Base-by-base conservation (phyloP, 1,140 invertebrate species). In the Orius insidiosus region DNA sequence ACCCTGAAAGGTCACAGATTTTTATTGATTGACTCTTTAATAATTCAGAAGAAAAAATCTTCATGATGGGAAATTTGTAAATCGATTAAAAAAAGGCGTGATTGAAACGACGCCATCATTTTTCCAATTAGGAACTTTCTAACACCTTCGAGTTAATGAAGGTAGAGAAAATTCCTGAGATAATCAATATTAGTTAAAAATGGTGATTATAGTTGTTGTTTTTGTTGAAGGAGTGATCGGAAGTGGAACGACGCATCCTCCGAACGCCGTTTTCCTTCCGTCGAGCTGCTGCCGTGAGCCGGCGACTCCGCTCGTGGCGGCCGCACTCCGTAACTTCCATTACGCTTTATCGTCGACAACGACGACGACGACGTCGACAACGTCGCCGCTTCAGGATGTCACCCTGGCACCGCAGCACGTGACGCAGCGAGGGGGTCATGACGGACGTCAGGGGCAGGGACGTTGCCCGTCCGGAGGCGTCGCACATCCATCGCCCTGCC, bases 401-500 rank as follows among this genome's bases (percentile, higher is more conserved):
- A 33, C 24, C 24, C 13, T 15, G 46, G 15, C 32, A 14, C 24
- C 24, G 24, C 24, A 24, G 24, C 11, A 16, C 18, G 40, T 18
- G n/a, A 15, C 40, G 30, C 2, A 18, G 31, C 18, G 2, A 44
- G 31, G 8, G 8, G 35, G n/a, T 4, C 11, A 3, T 8, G 15
- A 13, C 3, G 34, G 43, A 14, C 35, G 24, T 16, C 11, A 11
- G 41, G 34, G 31, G 42, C 24, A 43, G 19, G 7, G 41, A 4
- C 43, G 57, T 56, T 57, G 55, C 59, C 11, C 63, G 59, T 9
- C 62, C 62, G 52, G 59, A 60, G 10, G 60, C 60, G 11, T 49
- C 19, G 38, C 43, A 42, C 7, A 48, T 49, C 47, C 49, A 50
- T 33, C 45, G 37, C n/a, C 35, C 55, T 9, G 82, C 81, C 36